Percentiles rank a stretch among this genome's conserved stretches.
phyloP scores from a whole-genome alignment of 2,113 vertebrate species.

The Carettochelys insculpta region DNA sequence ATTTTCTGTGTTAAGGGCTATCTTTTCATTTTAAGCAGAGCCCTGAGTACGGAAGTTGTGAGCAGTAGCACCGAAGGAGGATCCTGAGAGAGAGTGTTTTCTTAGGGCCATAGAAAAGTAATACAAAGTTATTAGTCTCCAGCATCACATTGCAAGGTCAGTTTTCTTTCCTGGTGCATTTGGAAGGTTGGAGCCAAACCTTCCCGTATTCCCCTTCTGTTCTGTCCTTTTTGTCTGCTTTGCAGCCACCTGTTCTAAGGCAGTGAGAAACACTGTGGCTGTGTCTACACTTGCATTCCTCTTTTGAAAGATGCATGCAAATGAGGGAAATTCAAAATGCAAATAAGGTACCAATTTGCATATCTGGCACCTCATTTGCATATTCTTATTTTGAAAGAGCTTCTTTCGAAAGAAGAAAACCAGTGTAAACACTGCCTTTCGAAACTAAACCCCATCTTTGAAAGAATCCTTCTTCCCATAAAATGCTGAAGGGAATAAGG shows the following conservation, averaged over 20 bases:
- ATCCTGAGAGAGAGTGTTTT: neutral
- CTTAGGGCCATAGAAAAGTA: neutral
- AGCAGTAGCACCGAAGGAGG: neutral
- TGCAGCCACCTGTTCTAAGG: neutral
- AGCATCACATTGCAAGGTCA: neutral
- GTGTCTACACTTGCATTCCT: too few species aligned
- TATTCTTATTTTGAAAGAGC: too few species aligned
- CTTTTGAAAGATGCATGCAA: too few species aligned
- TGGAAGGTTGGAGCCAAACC: neutral
- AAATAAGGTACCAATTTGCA: too few species aligned
- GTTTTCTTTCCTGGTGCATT: neutral
- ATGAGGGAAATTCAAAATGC: too few species aligned
- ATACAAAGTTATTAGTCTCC: neutral
- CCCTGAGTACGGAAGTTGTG: neutral
- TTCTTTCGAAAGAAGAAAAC: too few species aligned
- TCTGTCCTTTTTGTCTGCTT: neutral
- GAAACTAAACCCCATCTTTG: too few species aligned
- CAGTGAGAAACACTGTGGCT: neutral
- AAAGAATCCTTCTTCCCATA: too few species aligned
- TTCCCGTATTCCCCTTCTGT: neutral
- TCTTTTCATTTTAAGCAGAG: neutral
- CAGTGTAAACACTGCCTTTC: too few species aligned
- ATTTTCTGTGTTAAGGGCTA: neutral
- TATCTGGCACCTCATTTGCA: too few species aligned
- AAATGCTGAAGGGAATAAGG: too few species aligned